Conservation (phyloP, 2,797 vertebrate species). For the Ateles fusciceps region DNA sequence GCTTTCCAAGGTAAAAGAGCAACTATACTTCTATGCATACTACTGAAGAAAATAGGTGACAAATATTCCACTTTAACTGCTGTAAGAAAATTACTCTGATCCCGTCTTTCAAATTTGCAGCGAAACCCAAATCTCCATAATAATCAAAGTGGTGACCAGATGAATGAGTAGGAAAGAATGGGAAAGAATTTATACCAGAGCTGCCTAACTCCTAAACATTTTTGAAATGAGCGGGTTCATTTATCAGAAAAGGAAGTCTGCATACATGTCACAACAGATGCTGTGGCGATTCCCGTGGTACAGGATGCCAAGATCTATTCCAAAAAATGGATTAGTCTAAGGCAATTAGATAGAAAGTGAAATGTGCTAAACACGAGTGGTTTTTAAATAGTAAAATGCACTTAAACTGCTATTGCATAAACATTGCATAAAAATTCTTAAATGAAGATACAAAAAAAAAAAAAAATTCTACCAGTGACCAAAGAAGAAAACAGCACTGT, state of each 20-base stretch:
- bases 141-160: conserved; percentile 55
- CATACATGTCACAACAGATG: conserved; percentile 54
- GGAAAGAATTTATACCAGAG: conserved; percentile 38
- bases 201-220: conserved; percentile 59
- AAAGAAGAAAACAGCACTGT: not conserved
- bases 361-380: conserved; percentile 30
- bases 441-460: not conserved
- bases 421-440: not conserved
- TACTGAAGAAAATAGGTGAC: conserved; percentile 13
- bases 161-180: conserved; percentile 53
- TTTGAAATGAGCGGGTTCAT: conserved; percentile 42
- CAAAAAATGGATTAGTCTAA: conserved; percentile 57
- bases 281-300: not conserved
- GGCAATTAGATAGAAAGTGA: conserved; percentile 67
- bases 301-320: conserved; percentile 20
- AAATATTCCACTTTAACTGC: conserved; percentile 37
- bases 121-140: conserved; percentile 62
- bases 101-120: conserved; percentile 49
- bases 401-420: not conserved
- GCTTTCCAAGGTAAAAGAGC: conserved; percentile 33
- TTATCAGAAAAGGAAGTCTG: conserved; percentile 65
- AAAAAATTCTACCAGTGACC: not conserved
- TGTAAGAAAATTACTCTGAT: conserved; percentile 54
- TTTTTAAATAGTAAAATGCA: conserved; percentile 39
- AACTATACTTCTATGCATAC: not conserved